Base-by-base conservation (phyloP, 92 coral and sea anemone species). In the Zoanthus gigantus region DNA sequence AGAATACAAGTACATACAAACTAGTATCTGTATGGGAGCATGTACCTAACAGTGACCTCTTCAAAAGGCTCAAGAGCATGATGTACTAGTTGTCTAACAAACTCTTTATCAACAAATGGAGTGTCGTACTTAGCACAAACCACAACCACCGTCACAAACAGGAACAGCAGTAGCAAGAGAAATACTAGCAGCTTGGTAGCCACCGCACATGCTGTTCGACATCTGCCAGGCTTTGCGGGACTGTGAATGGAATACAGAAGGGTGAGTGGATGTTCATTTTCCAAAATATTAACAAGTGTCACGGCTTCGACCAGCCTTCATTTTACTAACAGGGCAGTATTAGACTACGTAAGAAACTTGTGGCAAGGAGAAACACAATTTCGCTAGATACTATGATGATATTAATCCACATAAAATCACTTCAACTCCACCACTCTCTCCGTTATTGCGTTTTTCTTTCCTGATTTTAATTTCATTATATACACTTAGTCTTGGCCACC, bases 171-270 rank as follows among this genome's bases (percentile, higher is more conserved):
- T 30, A 81, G 34, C 8, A 65, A 23, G 42, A 81, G 9, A 9
- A 31, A 1, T 42, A 81, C 45, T 29, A 83, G 67, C 42, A 94
- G 63, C 60, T 93, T 94, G 83, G 86, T 73, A 7, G 83, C 73
- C 12, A 90, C 80, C 32, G 71, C 83, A 65, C 91, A 86, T 67
- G 69, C 74, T 74, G 94, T 92, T 61, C 95, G 68, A 78, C 93
- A 90, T 9, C 89, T 71, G 71, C 95, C 90, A 12, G 78, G 92
- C 76, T 87, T 83, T 17, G 88, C 34, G 78, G 86, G 77, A 56
- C 95, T 94, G 88, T 54, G 78, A 68, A 32, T 52, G 28, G 74
- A 81, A 66, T 30, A 44, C 34, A 14, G 0, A 6, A 30, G 45
- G 34, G 15, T 69, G 46, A 69, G 69, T 14, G 60, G 60, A 54